These are phyloP conservation scores for Alca torda DNA, from an alignment of 2,797 vertebrate species.

Conservation along the genomic window DNA sequence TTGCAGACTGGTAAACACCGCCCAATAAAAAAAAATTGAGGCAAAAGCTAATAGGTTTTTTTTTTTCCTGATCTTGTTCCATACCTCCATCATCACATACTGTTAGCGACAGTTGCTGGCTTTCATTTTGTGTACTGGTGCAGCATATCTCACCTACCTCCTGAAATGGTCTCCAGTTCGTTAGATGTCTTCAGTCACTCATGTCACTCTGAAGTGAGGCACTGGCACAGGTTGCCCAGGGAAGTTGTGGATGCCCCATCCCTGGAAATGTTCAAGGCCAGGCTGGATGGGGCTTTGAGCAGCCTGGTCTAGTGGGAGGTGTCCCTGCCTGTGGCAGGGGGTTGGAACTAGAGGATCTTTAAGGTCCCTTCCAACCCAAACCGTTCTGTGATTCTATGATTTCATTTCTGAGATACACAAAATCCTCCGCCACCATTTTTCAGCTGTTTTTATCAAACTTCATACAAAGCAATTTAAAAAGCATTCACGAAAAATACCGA, in stretches of 20 bases:
- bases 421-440: neutral
- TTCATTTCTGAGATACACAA: neutral
- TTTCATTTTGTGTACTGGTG: neutral
- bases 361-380: too few species aligned
- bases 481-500: neutral
- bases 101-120: rapidly evolving
- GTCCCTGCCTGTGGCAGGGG: too few species aligned
- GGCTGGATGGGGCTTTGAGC: too few species aligned
- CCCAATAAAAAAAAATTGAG: neutral
- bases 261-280: too few species aligned
- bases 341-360: too few species aligned
- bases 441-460: neutral
- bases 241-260: too few species aligned
- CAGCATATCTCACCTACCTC: neutral
- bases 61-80: neutral
- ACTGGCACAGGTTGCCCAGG: too few species aligned
- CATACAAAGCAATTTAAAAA: neutral
- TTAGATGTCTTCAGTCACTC: rapidly evolving
- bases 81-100: neutral
- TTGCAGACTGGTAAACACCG: neutral
- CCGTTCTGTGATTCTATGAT: too few species aligned
- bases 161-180: neutral
- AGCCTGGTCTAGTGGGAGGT: too few species aligned
- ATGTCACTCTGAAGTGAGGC: neutral
- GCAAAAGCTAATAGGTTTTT: neutral